A percentile compares a stretch with the other conserved stretches of the same genome.
Evolutionary conservation across 2,797 vertebrate species (phyloP).

Genomic region (Hybognathus amarus): DNA sequence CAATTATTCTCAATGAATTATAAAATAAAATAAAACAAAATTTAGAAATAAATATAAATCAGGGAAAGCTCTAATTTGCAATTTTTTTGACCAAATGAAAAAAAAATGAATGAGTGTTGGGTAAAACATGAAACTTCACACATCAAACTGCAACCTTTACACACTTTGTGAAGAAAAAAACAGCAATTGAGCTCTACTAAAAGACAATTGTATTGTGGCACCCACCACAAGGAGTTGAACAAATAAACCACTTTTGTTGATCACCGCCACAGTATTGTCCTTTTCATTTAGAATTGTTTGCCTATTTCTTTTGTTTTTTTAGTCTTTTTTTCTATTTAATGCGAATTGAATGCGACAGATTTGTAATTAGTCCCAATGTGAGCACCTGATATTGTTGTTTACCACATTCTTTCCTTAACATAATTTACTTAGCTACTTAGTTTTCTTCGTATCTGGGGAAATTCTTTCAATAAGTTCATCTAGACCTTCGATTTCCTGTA

Average conservation of each 20-base stretch:
- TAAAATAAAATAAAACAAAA: no score
- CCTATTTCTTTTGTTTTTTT: not conserved
- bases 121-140: constrained; percentile 24
- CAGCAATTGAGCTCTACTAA: not conserved
- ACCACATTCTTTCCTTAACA: constrained; percentile 55
- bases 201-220: not conserved
- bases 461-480: constrained; percentile 67
- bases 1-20: no score
- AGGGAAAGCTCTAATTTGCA: not conserved
- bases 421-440: constrained; percentile 63
- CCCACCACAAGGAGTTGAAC: not conserved
- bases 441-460: constrained; percentile 65
- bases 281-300: not conserved
- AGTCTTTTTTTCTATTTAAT: no score
- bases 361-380: constrained; percentile 58
- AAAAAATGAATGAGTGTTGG: not conserved
- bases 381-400: constrained; percentile 51
- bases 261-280: not conserved
- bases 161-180: constrained; percentile 18
- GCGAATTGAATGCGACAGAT: constrained; percentile 53
- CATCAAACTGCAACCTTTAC: constrained; percentile 55
- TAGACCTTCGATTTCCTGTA: constrained; percentile 64
- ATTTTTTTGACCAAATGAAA: no score
- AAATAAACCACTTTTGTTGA: not conserved
- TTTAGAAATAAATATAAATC: not conserved